Base-by-base conservation (phyloP, 2,797 vertebrate genomes). In the Hylomyscus alleni region DNA sequence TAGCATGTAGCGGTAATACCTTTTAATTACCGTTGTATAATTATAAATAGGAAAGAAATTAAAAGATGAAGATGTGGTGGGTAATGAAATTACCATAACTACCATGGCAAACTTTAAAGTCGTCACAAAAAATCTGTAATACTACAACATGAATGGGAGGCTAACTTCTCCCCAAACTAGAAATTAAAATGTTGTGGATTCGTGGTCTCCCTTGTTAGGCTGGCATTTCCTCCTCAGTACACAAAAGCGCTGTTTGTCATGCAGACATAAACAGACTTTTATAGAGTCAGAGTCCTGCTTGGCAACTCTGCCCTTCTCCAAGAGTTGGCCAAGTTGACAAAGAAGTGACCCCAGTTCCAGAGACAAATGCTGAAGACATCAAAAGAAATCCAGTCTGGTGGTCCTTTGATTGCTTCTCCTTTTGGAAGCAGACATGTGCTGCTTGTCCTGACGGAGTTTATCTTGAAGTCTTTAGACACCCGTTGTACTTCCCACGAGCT, bases 31-130 rank as follows among this genome's bases (percentile, higher is more conserved):
- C 83, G n/a, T 86, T 95, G 82, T 97, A 96, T 96, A 97, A 97
- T 97, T 97, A 98, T 96, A 97, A 98, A 98, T 97, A 96, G 91
- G 97, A 97, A 98, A 98, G 97, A 97, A 98, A 98, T 98, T 93
- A 98, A 98, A 98, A 97, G 98, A 97, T 94, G 97, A 97, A 98
- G 92, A 96, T 97, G 96, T 11, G 96, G 98, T 97, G 96, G 97
- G 89, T 98, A 98, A 98, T 97, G 95, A 97, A 98, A 98, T 98
- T 97, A 97, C 95, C 95, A 90, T 97, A 97, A 98, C 96, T 97
- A 97, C 97, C 97, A 93, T 76, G 67, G 95, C 89, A 89, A 92
- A 77, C 95, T 98, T 98, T 89, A 97, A 98, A 98, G 98, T 97
- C 62, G 1, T 97, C 97, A 95, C 14, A 17, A n/a, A 97, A 97